Evolutionary conservation across 2,797 vertebrate species (phyloP).

Genomic region (Sebastes kiyomatsui): DNA sequence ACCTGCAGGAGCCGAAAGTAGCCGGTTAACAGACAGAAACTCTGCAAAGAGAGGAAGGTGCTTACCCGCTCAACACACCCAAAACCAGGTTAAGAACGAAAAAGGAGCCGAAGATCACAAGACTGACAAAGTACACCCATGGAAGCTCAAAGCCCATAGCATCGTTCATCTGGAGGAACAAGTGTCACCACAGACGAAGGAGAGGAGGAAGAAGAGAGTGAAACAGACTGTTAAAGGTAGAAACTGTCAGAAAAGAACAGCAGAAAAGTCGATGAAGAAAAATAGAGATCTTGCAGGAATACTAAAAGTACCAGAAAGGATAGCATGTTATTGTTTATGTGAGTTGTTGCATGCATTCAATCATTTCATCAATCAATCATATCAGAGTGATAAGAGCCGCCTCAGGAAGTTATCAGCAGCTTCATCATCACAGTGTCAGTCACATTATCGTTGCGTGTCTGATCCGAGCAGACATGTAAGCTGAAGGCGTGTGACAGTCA

Average conservation of each 20-base stretch:
- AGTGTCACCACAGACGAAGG: constrained; percentile 16
- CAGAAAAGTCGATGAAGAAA: constrained; percentile 6
- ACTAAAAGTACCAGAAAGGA: constrained; percentile 3
- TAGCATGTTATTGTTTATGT: constrained; percentile 5
- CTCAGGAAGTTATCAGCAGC: constrained; percentile 60
- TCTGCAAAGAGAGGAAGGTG: constrained; percentile 84
- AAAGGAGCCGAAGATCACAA: constrained; percentile 99
- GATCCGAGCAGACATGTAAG: constrained; percentile 41
- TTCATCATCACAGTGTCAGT: constrained; percentile 60
- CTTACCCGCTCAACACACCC: constrained; percentile 99
- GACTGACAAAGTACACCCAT: constrained; percentile 99
- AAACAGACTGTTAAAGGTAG: constrained; percentile 39
- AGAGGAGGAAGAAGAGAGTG: constrained; percentile 26
- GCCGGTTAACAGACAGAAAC: constrained; percentile 49
- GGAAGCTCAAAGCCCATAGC: constrained; percentile 99
- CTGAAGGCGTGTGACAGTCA: constrained; percentile 39
- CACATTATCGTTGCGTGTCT: constrained; percentile 39
- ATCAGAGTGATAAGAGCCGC: constrained; percentile 50
- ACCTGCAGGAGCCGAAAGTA: constrained; percentile 86
- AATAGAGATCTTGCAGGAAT: constrained; percentile 12
- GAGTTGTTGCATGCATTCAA: constrained; percentile 38
- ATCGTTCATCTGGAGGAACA: constrained; percentile 94
- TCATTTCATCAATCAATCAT: constrained; percentile 63
- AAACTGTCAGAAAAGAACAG: constrained; percentile 25
- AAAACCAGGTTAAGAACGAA: constrained; percentile 99